phyloP scores from a whole-genome alignment of 2,113 vertebrate species.

The Synodontis membranacea region DNA sequence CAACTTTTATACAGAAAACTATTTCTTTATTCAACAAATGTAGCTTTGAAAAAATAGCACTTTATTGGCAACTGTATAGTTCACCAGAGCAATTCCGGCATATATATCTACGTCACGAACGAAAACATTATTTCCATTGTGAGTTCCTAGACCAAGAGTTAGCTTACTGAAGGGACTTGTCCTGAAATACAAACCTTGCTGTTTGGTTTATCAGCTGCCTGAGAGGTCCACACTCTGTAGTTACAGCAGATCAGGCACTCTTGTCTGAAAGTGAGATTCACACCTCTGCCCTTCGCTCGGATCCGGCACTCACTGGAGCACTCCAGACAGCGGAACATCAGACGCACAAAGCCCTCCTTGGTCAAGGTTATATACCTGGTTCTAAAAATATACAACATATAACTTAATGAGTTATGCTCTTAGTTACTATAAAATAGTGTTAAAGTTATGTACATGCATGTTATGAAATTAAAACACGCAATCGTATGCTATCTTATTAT shows the following conservation, averaged over 20 bases:
- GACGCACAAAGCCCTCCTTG: conserved; percentile 8
- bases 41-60: not conserved
- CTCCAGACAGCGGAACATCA: conserved; percentile 39
- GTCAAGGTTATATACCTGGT: conserved; percentile 10
- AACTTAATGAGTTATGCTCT: not conserved
- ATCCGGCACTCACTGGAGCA: conserved; percentile 27
- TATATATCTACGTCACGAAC: not conserved
- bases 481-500: not conserved
- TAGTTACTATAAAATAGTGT: not conserved
- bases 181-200: not conserved
- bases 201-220: not conserved
- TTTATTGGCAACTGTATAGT: not conserved
- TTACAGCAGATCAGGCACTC: conserved; percentile 28
- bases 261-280: conserved; percentile 8
- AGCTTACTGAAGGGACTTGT: not conserved
- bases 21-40: not conserved
- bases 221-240: conserved; percentile 26
- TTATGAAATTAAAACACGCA: not conserved
- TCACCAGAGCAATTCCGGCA: not conserved
- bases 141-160: not conserved
- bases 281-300: conserved; percentile 13
- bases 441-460: too few relatives aligned
- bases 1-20: not conserved
- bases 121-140: not conserved
- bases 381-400: not conserved